Evolutionary conservation across 2,113 vertebrate genomes (phyloP), one percentile per base, ranked within the genome.

Genomic region (Leucopternis melanops): DNA sequence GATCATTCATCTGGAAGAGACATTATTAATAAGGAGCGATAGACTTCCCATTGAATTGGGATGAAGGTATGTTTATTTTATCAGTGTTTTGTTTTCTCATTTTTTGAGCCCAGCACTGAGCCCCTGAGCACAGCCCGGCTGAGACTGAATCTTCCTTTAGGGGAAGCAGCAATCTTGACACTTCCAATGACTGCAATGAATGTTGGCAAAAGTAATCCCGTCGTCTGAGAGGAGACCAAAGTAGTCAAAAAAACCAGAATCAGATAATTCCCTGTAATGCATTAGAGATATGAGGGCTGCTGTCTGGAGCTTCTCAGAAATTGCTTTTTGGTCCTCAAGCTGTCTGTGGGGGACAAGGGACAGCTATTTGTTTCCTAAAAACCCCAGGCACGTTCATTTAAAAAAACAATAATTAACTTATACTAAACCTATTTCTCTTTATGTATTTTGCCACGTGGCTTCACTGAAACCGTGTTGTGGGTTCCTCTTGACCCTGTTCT

Each of bases 1-100:
- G 84, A 80, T 90, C 71, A 74, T 83, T 97, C 71, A 55, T 88
- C 87, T 96, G 96, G 87, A 96, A 90, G 86, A 97, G 66, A 85
- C 55, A 49, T 95, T 95, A 88, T 95, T 96, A 90, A 95, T 94
- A 97, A 92, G 78, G 58, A 86, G 84, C 3, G 4, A 91, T 89
- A 95, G 86, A 85, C 26, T 96, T 95, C 70, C 70, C 66, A 89
- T 73, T 80, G 81, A 93, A 87, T 71, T 73, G 92, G 78, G 86
- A 70, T 14, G 8, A 92, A 92, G 66, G 58, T 59, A 87, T 72
- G 54, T 70, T 90, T 86, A 20, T 93, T 92, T 91, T 85, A 70
- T 77, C 4, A 0, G n/a, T 65, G 36, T 26, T 85, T 88, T 91
- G 40, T 69, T 90, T 95, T 86, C 82, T 62, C 32, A 9, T 49